Evolutionary conservation across 1,140 invertebrate genomes (phyloP), one percentile per base, ranked within the genome.

Genomic region (Trichonephila clavata): DNA sequence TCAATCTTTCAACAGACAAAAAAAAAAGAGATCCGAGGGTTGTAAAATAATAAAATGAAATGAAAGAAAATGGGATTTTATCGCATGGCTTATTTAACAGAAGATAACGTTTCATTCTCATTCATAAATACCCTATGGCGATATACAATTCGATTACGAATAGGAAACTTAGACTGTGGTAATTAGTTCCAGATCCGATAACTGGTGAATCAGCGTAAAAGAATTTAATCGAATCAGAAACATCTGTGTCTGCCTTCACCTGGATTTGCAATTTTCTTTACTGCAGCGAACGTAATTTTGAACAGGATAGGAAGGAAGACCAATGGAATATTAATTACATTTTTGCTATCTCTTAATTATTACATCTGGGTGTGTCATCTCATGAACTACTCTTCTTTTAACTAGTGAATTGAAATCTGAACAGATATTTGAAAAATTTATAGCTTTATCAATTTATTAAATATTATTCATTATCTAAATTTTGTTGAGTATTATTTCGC

Each of bases 161-260:
- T 77, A 32, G 32, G 27, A 77, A 16, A 18, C 27, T 77, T 39
- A 6, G 71, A 39, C 24, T 50, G 50, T 77, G 71, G 27, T 77
- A 77, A 77, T 77, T 77, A 77, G 71, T 77, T 77, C 68, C 71
- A 77, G 71, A 77, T 77, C 27, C 71, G 71, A 77, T 77, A 77
- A 77, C 71, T 77, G 71, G 71, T 77, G 71, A 77, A 77, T 77
- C 71, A 77, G 71, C 71, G 71, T 39, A 32, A 77, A 77, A 77
- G 71, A 77, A 77, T 77, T 39, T 77, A 27, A 50, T 50, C 71
- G 71, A 77, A 77, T 77, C 71, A 77, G 71, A 77, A 77, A 77
- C 71, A 77, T 77, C 71, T 77, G 71, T 27, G 14, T 18, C 71
- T 39, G 71, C 71, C 32, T 77, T 77, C 32, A 77, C 71, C 71